These are phyloP conservation scores for Ariolimax columbianus DNA, from an alignment of 2,888 invertebrate genomes.

Conservation along the genomic window DNA sequence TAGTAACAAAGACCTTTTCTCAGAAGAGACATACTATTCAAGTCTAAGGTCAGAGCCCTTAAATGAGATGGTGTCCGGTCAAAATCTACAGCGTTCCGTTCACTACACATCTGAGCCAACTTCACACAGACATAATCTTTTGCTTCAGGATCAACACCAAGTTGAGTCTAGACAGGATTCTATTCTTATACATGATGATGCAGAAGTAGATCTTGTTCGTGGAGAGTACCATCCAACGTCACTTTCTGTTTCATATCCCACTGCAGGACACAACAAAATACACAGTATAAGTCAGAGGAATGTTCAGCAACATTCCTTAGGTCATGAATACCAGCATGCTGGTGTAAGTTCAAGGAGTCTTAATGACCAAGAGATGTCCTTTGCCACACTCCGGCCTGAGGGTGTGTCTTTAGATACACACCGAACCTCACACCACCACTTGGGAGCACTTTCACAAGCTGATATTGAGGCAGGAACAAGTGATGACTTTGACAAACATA, in stretches of 20 bases:
- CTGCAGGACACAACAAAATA: not conserved
- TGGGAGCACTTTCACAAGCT: not conserved
- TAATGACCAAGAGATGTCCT: not conserved
- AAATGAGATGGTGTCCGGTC: not conserved
- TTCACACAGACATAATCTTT: not conserved
- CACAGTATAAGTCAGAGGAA: not conserved
- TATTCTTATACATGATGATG: not conserved
- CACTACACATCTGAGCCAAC: not conserved
- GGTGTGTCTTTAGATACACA: not conserved
- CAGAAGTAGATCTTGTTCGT: not conserved
- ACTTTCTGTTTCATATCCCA: not conserved
- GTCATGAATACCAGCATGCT: not conserved
- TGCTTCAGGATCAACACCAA: not conserved
- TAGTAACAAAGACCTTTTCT: not conserved
- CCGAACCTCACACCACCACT: not conserved
- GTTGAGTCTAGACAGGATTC: not conserved
- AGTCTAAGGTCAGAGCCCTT: constrained; percentile 21
- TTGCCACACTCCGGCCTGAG: constrained; percentile 1
- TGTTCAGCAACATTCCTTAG: not conserved
- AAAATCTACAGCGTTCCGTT: not conserved
- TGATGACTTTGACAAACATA: not conserved
- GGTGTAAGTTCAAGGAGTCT: not conserved
- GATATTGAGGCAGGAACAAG: not conserved
- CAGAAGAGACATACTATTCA: constrained; percentile 16
- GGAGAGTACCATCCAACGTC: constrained; percentile 11